Conservation (phyloP, 2,797 vertebrate genomes). For the Pseudotriccus pelzelni region DNA sequence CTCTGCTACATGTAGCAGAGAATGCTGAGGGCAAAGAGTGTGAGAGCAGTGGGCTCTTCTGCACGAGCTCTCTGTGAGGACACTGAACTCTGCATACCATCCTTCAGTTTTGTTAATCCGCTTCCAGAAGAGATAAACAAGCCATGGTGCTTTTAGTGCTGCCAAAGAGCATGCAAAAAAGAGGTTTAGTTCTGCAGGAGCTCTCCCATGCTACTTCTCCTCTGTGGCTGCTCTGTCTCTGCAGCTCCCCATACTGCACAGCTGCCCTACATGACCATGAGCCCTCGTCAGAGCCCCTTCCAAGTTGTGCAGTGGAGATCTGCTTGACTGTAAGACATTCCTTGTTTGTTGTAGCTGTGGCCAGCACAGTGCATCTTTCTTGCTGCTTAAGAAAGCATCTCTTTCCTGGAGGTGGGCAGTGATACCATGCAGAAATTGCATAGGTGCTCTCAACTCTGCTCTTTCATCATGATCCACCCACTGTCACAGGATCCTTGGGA, state of each 20-base stretch:
- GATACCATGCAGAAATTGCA: not conserved
- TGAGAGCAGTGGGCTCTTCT: not conserved
- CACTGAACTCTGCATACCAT: not conserved
- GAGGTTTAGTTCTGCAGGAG: not conserved
- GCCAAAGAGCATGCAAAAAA: not conserved
- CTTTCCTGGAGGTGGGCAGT: not conserved
- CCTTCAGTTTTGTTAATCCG: not conserved
- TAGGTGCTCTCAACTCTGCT: not conserved
- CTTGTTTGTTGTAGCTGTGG: not conserved
- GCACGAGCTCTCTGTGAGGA: not conserved
- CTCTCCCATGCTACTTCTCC: not conserved
- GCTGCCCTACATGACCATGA: not conserved
- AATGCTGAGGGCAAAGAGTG: not conserved
- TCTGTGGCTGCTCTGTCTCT: not conserved
- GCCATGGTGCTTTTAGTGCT: not conserved
- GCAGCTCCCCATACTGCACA: not conserved
- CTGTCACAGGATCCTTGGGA: not conserved
- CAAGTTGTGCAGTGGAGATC: not conserved
- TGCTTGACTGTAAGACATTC: not conserved
- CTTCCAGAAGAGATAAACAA: constrained; percentile 8
- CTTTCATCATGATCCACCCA: not conserved
- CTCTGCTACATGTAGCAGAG: not conserved
- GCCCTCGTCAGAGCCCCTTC: not conserved
- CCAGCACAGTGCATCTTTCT: not conserved
- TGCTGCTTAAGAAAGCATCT: not conserved